A percentile compares a stretch with the other conserved stretches of the same genome.
These are phyloP conservation scores for Leptopilina myrica DNA, from an alignment of 2,888 invertebrate genomes.

Conservation along the genomic window DNA sequence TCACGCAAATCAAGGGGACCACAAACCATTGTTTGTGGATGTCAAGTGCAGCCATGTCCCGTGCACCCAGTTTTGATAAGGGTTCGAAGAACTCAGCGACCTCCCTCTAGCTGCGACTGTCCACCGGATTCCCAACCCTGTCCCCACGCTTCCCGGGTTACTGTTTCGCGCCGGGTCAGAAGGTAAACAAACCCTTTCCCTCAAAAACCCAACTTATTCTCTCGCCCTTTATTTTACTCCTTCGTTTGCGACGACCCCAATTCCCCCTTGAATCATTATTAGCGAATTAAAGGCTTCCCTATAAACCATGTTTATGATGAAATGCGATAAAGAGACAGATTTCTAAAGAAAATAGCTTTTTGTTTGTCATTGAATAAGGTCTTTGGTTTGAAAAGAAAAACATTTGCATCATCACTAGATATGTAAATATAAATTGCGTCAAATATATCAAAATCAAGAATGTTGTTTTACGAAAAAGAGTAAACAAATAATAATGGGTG, in stretches of 20 bases:
- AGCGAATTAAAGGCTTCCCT: constrained; percentile 1
- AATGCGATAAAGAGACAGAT: no score
- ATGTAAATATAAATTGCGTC: no score
- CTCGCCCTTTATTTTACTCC: constrained; percentile 27
- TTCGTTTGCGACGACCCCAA: background rate
- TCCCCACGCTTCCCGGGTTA: constrained; percentile 64
- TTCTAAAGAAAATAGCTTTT: no score
- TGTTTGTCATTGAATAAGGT: no score
- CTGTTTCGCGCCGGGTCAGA: constrained; percentile 62
- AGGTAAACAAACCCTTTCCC: constrained; percentile 63
- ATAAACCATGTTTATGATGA: background rate
- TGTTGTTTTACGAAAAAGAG: no score
- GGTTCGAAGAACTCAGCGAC: constrained; percentile 69
- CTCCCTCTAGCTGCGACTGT: constrained; percentile 69
- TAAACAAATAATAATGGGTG: no score
- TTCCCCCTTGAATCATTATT: background rate
- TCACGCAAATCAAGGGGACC: constrained; percentile 68
- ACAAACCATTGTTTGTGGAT: constrained; percentile 72
- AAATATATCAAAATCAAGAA: no score
- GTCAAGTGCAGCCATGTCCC: constrained; percentile 74
- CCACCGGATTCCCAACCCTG: constrained; percentile 70
- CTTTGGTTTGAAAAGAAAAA: no score
- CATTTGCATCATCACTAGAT: no score
- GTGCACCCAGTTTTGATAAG: constrained; percentile 73
- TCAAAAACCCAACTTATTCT: background rate